Evolutionary conservation across 2,888 invertebrate genomes (phyloP), one percentile per base, ranked within the genome.

Genomic region (Drosophila longiperda): DNA sequence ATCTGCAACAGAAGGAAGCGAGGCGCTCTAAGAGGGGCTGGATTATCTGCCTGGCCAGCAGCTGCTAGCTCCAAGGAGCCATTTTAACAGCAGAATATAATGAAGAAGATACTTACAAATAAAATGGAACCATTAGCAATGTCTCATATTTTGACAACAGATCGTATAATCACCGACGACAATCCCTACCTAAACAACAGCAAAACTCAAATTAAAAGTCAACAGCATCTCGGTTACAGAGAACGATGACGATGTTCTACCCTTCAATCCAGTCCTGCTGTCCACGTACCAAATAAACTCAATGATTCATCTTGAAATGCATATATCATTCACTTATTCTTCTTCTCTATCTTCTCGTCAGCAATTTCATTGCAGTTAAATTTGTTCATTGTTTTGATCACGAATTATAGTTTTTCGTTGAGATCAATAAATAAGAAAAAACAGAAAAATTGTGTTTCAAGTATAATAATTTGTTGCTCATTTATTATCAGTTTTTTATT

Each of bases 1-100:
- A 91, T 61, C 69, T 91, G n/a, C 91, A 91, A 68, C 80, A 87
- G 15, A 80, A 79, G 42, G 59, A 84, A 0, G 75, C 75, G 1
- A 45, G 78, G 4, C 58, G 80, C 23, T 11, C 60, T n/a, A 60
- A 63, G 3, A 38, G 29, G 6, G 33, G 11, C 23, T 42, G 0
- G 50, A 29, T 9, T 54, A 66, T 12, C 9, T 48, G 20, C 52
- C 17, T 69, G 66, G n/a, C 66, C 66, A 70, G 29, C 40, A 55
- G 29, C 48, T 74, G 34, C 54, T 80, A 48, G 20, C 26, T 29
- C 48, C 7, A 64, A 71, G 3, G 74, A 80, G 50, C 49, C 49
- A 7, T 58, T 82, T 50, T 76, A 79, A 8, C 29, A 66, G 23
- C 40, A 82, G 11, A 42, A 42, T 6, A 20, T 42, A n/a, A 42